phyloP scores from a whole-genome alignment of 2,797 vertebrate genomes.

The Pseudochaenichthys georgianus region DNA sequence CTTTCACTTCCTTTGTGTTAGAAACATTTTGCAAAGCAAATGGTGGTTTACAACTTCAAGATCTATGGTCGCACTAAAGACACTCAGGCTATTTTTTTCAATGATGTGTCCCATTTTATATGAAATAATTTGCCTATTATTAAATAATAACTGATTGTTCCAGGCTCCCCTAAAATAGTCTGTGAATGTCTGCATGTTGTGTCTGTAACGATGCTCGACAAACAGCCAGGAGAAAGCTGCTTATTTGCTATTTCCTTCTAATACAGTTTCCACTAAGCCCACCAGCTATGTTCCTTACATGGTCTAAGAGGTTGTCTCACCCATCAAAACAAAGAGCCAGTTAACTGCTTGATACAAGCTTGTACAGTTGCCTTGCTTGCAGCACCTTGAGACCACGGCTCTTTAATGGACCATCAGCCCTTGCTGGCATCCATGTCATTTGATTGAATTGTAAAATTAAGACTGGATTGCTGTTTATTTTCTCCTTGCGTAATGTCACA shows the following conservation, averaged over 20 bases:
- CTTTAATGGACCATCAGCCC: constrained; percentile 59
- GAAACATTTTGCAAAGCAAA: constrained; percentile 40
- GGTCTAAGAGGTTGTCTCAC: constrained; percentile 35
- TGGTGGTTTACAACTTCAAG: constrained; percentile 5
- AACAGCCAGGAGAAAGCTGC: constrained; percentile 56
- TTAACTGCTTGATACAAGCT: constrained; percentile 39
- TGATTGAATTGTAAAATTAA: constrained; percentile 69
- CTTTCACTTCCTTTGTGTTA: constrained; percentile 53
- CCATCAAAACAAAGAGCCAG: constrained; percentile 54
- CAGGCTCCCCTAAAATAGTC: background rate
- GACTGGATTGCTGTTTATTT: constrained; percentile 61
- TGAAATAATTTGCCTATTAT: background rate
- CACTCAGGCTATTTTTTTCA: background rate
- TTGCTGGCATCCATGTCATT: constrained; percentile 58
- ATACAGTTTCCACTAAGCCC: constrained; percentile 54
- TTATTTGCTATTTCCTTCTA: constrained; percentile 41
- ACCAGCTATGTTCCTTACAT: constrained; percentile 43
- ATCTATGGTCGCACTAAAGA: constrained; percentile 18
- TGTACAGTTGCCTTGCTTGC: constrained; percentile 41
- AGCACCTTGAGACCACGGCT: constrained; percentile 52
- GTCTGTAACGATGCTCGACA: constrained; percentile 31
- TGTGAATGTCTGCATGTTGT: constrained; percentile 41
- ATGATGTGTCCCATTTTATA: constrained; percentile 1
- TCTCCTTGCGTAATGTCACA: constrained; percentile 66
- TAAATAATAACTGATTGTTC: constrained; percentile 20